Base-by-base conservation (phyloP, 2,797 vertebrate genomes). In the Poliocrania exsul region DNA sequence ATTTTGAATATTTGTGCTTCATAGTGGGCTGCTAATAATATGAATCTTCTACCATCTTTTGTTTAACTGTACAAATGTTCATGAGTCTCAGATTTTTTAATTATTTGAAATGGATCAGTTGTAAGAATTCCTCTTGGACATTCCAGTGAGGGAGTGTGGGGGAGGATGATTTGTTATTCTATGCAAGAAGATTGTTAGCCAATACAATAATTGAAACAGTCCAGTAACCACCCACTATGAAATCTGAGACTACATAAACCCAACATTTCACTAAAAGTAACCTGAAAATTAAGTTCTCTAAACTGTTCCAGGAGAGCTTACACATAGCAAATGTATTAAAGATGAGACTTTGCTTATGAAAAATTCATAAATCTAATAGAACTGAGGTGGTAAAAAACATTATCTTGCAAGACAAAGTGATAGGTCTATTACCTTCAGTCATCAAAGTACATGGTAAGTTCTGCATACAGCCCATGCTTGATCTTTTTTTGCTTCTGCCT, bases 21-120 rank as follows among this genome's bases (percentile, higher is more conserved):
- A 10, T 3, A 51, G 20, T 21, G 44, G 6, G 54, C 42, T 51
- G 28, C 16, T 51, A 51, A 51, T 17, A 50, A 40, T 13, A 24
- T 4, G 28, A 49, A 26, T 61, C n/a, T 69, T 58, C 28, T 46
- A 57, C 11, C 6, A 10, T 35, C 33, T 83, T 46, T 49, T 64
- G n/a, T 19, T 67, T 44, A 62, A 57, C 50, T 57, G 37, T 69
- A 46, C 33, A 74, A 79, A 57, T 44, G 8, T 70, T 69, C 44
- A 49, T 2, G 14, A 69, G 58, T 33, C 29, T 60, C 62, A 86
- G 33, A 40, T 44, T 19, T 54, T 92, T 72, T 72, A 49, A n/a
- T 70, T 75, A 60, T 75, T 78, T 90, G n/a, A 75, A 72, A 73
- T 57, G 38, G n/a, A 61, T 56, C 28, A 78, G 49, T 88, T 75